A percentile compares a stretch with the other conserved stretches of the same genome.
Evolutionary conservation across 2,113 vertebrate species (phyloP).

Genomic region (Pyrgilauda ruficollis): DNA sequence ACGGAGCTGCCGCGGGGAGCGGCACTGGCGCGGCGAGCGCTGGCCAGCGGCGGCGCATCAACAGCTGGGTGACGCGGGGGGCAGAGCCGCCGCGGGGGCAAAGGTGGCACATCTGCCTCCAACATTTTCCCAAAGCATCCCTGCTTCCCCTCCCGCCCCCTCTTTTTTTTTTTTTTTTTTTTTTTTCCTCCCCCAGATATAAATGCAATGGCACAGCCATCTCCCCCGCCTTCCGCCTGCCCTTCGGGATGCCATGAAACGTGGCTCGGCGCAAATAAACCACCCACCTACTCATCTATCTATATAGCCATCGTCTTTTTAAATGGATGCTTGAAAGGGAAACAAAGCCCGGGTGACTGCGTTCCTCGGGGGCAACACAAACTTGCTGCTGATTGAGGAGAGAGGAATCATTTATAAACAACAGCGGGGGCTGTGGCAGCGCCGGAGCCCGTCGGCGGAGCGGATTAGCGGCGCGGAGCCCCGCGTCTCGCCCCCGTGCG

Average conservation of each 20-base stretch:
- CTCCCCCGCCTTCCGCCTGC: constrained; percentile 1
- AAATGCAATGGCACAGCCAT: neutral
- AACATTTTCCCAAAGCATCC: neutral
- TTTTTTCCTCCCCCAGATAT: neutral
- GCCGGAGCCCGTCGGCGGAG: neutral
- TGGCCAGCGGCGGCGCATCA: constrained; percentile 8
- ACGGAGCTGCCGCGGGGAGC: neutral
- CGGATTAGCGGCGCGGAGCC: neutral
- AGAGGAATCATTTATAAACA: neutral
- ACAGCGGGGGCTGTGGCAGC: neutral
- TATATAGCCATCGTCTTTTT: neutral
- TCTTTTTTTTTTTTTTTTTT: neutral
- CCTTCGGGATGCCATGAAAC: constrained; percentile 30
- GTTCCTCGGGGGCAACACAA: neutral
- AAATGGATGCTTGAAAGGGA: neutral
- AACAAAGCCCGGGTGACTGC: neutral
- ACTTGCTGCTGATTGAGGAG: neutral
- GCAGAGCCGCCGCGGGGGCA: neutral
- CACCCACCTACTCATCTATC: neutral
- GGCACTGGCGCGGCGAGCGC: neutral
- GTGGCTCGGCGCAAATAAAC: neutral
- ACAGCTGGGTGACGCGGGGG: neutral
- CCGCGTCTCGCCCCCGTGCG: neutral
- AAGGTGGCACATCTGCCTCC: neutral
- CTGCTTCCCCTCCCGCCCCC: neutral